A percentile compares a stretch with the other conserved stretches of the same genome.
Conservation (phyloP, 2,888 invertebrate genomes). For the Ophion ellenae region DNA sequence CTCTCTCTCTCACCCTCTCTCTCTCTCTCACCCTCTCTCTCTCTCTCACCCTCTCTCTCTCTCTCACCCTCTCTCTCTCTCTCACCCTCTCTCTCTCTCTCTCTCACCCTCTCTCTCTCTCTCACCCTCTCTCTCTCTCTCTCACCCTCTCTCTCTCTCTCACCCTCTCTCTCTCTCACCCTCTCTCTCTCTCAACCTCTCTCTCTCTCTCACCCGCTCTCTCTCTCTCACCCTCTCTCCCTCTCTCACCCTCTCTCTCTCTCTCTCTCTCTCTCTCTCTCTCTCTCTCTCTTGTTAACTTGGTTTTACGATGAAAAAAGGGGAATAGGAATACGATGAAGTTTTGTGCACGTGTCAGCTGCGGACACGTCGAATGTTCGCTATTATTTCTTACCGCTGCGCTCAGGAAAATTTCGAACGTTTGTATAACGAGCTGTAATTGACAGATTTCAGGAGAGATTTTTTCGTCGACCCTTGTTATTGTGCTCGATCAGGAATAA, state of each 20-base stretch:
- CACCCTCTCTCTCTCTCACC: too few species aligned
- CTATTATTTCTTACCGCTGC: slow-evolving; percentile 9
- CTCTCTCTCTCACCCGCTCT: background rate
- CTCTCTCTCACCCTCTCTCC: background rate
- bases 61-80: too few species aligned
- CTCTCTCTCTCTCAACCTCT: background rate
- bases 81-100: too few species aligned
- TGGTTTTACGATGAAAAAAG: background rate
- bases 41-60: too few species aligned
- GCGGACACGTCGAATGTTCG: background rate
- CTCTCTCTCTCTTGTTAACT: background rate
- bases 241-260: background rate
- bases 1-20: too few species aligned
- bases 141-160: too few species aligned
- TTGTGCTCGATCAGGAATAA: background rate
- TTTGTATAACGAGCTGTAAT: slow-evolving; percentile 17
- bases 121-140: too few species aligned
- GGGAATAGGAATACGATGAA: background rate
- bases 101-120: too few species aligned
- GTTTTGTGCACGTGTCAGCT: slow-evolving; percentile 22
- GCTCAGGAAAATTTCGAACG: slow-evolving; percentile 13
- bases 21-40: too few species aligned
- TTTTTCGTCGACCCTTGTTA: background rate
- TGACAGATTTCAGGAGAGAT: slow-evolving; percentile 18
- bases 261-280: background rate